phyloP scores from a whole-genome alignment of 2,888 invertebrate genomes.

The Meiosimyza platycephala region DNA sequence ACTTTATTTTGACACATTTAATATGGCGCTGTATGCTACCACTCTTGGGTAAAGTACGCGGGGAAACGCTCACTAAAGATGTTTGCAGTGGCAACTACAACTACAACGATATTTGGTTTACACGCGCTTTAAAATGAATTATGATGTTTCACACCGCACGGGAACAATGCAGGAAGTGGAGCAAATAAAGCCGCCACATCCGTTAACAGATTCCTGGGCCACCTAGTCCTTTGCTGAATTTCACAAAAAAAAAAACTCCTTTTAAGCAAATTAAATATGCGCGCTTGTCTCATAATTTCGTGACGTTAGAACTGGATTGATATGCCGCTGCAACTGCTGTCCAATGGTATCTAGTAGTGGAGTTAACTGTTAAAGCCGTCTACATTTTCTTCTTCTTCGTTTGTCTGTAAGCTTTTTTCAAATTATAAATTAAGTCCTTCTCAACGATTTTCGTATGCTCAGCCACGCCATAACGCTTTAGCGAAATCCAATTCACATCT shows the following conservation, averaged over 20 bases:
- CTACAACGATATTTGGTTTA: conserved; percentile 10
- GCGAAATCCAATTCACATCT: conserved; percentile 20
- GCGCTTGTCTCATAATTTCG: conserved; percentile 6
- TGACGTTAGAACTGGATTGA: not conserved
- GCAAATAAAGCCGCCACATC: too few species aligned
- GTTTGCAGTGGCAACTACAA: not conserved
- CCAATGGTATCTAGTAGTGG: not conserved
- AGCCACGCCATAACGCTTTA: conserved; percentile 28
- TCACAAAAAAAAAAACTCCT: not conserved
- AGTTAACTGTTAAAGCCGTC: conserved; percentile 20
- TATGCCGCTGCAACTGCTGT: not conserved
- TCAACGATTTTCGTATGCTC: conserved; percentile 10
- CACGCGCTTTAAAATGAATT: conserved; percentile 29
- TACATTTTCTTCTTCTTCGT: not conserved
- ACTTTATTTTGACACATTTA: conserved; percentile 25
- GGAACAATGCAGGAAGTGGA: not conserved
- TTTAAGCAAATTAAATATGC: conserved; percentile 29
- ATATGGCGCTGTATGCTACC: conserved; percentile 5
- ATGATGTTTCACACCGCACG: conserved; percentile 16
- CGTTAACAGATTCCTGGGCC: not conserved
- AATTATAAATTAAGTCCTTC: not conserved
- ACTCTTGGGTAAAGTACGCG: not conserved
- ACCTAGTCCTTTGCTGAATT: too few species aligned
- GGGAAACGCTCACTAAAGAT: not conserved
- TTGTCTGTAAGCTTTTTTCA: not conserved